A percentile compares a stretch with the other conserved stretches of the same genome.
Conservation (phyloP, 2,113 vertebrate genomes). For the Syrrhaptes paradoxus region DNA sequence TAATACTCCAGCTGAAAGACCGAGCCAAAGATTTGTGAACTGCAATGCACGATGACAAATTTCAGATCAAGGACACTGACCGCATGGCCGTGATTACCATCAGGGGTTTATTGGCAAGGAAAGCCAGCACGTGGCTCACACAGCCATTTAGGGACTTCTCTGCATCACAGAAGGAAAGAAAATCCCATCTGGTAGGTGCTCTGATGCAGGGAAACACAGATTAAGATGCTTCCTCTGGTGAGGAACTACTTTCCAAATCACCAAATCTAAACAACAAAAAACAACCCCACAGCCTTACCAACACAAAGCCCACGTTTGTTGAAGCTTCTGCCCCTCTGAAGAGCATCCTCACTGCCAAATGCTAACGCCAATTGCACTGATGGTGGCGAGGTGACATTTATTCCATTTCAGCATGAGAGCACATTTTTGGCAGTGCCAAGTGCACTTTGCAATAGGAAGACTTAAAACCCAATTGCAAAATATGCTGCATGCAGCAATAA, state of each 20-base stretch:
- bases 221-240: background rate
- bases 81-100: background rate
- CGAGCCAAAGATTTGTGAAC: background rate
- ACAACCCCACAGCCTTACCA: background rate
- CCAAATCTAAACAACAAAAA: background rate
- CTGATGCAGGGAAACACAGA: background rate
- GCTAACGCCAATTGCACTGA: background rate
- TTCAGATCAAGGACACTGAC: background rate
- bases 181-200: background rate
- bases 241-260: background rate
- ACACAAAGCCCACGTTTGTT: background rate
- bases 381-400: background rate
- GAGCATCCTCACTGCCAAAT: background rate
- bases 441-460: background rate
- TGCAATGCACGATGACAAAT: background rate
- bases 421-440: background rate
- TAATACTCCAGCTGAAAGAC: background rate
- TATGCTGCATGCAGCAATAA: background rate
- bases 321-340: background rate
- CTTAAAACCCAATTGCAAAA: background rate
- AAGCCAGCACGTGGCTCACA: background rate
- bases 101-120: background rate
- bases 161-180: background rate
- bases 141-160: background rate
- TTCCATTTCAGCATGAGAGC: fast-evolving